These are phyloP conservation scores for Harpagoxenus sublaevis DNA, from an alignment of 2,888 invertebrate genomes.

Conservation along the genomic window DNA sequence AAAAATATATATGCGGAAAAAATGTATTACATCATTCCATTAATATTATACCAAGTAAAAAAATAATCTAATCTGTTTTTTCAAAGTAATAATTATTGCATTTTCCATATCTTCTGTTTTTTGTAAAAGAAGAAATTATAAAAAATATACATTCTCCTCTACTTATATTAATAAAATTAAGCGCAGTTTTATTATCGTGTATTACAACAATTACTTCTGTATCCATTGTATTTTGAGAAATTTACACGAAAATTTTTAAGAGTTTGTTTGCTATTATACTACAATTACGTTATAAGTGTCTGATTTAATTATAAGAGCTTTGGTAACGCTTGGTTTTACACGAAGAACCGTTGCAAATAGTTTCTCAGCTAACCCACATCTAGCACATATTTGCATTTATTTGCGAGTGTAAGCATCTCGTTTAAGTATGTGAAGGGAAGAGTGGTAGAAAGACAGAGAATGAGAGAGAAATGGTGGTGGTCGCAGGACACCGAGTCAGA, in stretches of 20 bases:
- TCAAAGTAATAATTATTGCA: not conserved
- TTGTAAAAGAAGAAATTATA: not conserved
- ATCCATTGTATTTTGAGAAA: not conserved
- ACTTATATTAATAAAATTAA: not conserved
- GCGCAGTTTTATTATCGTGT: not conserved
- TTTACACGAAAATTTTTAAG: not conserved
- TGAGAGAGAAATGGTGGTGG: slow-evolving; percentile 54
- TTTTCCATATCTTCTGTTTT: not conserved
- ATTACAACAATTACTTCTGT: not conserved
- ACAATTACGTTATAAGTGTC: slow-evolving; percentile 36
- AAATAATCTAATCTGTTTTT: not conserved
- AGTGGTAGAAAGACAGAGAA: slow-evolving; percentile 49
- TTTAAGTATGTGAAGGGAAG: slow-evolving; percentile 30
- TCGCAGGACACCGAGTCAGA: slow-evolving; percentile 66
- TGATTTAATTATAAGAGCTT: slow-evolving; percentile 56
- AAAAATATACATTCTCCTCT: not conserved
- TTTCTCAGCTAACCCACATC: slow-evolving; percentile 64
- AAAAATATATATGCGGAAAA: slow-evolving; percentile 7
- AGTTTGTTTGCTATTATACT: not conserved
- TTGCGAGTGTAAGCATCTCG: slow-evolving; percentile 61
- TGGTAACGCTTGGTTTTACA: slow-evolving; percentile 40
- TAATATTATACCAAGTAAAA: not conserved
- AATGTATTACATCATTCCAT: not conserved
- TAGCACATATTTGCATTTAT: slow-evolving; percentile 68
- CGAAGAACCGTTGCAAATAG: slow-evolving; percentile 63